phyloP scores from a whole-genome alignment of 2,888 invertebrate species.

The Eupithecia centaureata region DNA sequence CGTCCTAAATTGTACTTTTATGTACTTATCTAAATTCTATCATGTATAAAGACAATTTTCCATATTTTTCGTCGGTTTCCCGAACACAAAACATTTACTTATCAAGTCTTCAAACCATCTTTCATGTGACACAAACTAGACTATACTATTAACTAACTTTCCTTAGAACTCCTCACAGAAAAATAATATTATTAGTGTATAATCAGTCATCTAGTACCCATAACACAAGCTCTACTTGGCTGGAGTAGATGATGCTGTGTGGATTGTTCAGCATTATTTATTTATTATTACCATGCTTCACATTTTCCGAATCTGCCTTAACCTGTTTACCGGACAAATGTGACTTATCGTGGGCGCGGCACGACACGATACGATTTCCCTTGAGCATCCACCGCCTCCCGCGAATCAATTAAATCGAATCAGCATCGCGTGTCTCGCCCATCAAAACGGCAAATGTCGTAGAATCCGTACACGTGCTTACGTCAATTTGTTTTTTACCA shows the following conservation, averaged over 20 bases:
- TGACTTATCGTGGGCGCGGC: conserved; percentile 58
- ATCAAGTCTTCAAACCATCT: too few species aligned
- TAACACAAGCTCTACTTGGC: too few species aligned
- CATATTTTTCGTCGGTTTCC: background rate
- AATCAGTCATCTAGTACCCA: too few species aligned
- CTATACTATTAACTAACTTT: background rate
- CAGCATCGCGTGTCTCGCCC: conserved; percentile 60
- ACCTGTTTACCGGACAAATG: conserved; percentile 7
- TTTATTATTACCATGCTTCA: too few species aligned
- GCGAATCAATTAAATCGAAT: conserved; percentile 69
- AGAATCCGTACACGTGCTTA: conserved; percentile 50
- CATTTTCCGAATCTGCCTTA: background rate
- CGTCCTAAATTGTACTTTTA: too few species aligned
- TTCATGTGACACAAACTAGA: too few species aligned
- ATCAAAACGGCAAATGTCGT: conserved; percentile 49
- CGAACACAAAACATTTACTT: too few species aligned
- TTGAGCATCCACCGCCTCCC: conserved; percentile 53
- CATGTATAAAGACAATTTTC: too few species aligned
- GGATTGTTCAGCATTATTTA: too few species aligned
- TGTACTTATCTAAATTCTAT: background rate
- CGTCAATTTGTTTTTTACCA: conserved; percentile 41
- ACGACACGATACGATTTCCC: conserved; percentile 55
- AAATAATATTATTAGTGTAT: background rate
- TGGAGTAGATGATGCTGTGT: too few species aligned
- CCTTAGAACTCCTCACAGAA: background rate